Conservation (phyloP, 2,797 vertebrate genomes). For the Octomys mimax region DNA sequence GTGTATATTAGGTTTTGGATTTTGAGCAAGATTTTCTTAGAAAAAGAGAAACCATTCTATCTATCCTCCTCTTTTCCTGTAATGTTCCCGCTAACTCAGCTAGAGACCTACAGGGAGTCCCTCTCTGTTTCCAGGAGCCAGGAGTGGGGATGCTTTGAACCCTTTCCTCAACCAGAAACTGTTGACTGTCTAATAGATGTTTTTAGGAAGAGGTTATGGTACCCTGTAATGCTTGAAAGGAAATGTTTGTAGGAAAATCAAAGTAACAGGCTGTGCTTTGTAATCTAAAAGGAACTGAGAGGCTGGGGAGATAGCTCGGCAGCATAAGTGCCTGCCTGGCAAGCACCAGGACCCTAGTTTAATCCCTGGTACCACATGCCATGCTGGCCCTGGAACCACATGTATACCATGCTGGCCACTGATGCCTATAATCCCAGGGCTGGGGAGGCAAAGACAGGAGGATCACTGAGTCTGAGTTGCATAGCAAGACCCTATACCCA, state of each 20-base stretch:
- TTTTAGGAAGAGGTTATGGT: conserved; percentile 6
- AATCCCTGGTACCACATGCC: too few species aligned
- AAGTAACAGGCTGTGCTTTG: not conserved
- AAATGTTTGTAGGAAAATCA: conserved; percentile 17
- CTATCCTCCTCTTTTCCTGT: not conserved
- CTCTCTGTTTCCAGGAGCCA: not conserved
- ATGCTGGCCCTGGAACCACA: too few species aligned
- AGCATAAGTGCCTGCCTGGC: too few species aligned
- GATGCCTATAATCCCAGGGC: too few species aligned
- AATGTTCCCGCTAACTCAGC: conserved; percentile 27
- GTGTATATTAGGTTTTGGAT: conserved; percentile 26
- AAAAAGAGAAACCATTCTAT: not conserved
- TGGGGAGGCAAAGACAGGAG: too few species aligned
- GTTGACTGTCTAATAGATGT: conserved; percentile 13
- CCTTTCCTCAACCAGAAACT: conserved; percentile 10
- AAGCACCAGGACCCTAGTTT: too few species aligned
- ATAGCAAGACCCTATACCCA: too few species aligned
- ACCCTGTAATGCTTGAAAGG: conserved; percentile 47
- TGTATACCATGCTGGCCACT: too few species aligned
- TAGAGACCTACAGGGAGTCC: not conserved
- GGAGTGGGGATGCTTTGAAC: not conserved
- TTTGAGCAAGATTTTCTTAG: conserved; percentile 37
- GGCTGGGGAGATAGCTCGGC: not conserved
- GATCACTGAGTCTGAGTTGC: too few species aligned
- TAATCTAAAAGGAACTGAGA: not conserved